Conservation (phyloP, 2,113 vertebrate genomes). For the Atrichornis clamosus region DNA sequence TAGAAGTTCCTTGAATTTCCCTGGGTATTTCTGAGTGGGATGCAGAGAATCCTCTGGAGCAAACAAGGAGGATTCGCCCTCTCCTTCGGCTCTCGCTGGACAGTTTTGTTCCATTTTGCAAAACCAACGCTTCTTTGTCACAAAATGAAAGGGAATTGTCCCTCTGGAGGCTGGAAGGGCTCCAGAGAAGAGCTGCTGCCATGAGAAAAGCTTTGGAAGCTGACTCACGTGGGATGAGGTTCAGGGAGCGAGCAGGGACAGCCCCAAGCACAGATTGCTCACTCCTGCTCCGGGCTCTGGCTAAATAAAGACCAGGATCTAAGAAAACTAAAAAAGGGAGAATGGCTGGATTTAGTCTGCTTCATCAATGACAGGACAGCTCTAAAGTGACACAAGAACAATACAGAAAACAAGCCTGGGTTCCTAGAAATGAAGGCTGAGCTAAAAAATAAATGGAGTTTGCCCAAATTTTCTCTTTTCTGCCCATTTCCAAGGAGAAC, state of each 20-base stretch:
- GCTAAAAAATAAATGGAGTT: neutral
- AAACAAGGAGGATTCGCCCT: neutral
- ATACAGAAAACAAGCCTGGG: neutral
- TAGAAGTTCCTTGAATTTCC: neutral
- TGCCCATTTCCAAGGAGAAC: neutral
- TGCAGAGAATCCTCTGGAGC: neutral
- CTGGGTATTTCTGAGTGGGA: neutral
- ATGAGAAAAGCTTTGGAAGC: neutral
- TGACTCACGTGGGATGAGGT: conserved; percentile 19
- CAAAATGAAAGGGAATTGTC: neutral
- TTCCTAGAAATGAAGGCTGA: neutral
- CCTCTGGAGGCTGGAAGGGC: neutral
- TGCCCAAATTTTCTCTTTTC: neutral
- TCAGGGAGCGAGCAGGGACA: conserved; percentile 7
- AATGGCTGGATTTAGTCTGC: neutral
- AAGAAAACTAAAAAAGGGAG: neutral
- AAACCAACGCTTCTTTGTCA: neutral
- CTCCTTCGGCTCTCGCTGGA: neutral
- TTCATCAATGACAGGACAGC: neutral
- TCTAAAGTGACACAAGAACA: neutral
- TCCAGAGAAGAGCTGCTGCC: conserved; percentile 28
- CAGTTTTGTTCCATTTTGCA: neutral
- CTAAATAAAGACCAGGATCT: conserved; percentile 33
- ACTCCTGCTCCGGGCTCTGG: neutral
- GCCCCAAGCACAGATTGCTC: neutral